These are phyloP conservation scores for Acanthis flammea DNA, from an alignment of 2,797 vertebrate genomes.

Conservation along the genomic window DNA sequence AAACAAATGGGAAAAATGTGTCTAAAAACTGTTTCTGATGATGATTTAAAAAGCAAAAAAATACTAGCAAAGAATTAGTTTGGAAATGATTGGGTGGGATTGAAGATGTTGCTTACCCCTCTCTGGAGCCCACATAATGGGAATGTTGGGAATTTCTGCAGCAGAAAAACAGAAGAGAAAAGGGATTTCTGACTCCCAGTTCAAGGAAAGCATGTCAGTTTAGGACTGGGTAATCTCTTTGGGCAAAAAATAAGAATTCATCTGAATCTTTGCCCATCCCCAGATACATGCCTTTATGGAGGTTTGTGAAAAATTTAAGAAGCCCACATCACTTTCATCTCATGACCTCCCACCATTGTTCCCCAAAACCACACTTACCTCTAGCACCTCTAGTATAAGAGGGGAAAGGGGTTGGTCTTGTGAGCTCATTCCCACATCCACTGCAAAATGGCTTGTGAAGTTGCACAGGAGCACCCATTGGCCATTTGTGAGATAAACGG, in stretches of 20 bases:
- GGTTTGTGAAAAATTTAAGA: constrained; percentile 71
- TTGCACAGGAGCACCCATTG: constrained; percentile 12
- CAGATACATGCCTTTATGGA: constrained; percentile 72
- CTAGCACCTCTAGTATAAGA: constrained; percentile 70
- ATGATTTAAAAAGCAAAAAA: constrained; percentile 74
- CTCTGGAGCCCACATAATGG: constrained; percentile 85
- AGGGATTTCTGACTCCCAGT: constrained; percentile 85
- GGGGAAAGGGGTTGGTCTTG: constrained; percentile 63
- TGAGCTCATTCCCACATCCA: constrained; percentile 64
- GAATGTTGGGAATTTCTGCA: constrained; percentile 86
- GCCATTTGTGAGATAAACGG: constrained; percentile 10
- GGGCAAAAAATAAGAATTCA: constrained; percentile 74
- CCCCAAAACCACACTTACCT: constrained; percentile 77
- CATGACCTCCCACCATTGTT: constrained; percentile 71
- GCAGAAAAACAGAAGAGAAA: constrained; percentile 87
- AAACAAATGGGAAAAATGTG: constrained; percentile 76
- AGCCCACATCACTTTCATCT: constrained; percentile 67
- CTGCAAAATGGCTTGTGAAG: constrained; percentile 64
- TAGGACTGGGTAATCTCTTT: constrained; percentile 74
- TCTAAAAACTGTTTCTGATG: constrained; percentile 74
- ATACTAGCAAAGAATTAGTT: constrained; percentile 81
- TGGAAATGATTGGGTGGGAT: constrained; percentile 81
- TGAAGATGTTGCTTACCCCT: constrained; percentile 85
- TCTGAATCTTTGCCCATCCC: constrained; percentile 73
- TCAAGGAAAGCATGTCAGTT: constrained; percentile 80